These are phyloP conservation scores for Rhizoglyphus robini DNA, from an alignment of 1,140 invertebrate genomes.

Conservation along the genomic window DNA sequence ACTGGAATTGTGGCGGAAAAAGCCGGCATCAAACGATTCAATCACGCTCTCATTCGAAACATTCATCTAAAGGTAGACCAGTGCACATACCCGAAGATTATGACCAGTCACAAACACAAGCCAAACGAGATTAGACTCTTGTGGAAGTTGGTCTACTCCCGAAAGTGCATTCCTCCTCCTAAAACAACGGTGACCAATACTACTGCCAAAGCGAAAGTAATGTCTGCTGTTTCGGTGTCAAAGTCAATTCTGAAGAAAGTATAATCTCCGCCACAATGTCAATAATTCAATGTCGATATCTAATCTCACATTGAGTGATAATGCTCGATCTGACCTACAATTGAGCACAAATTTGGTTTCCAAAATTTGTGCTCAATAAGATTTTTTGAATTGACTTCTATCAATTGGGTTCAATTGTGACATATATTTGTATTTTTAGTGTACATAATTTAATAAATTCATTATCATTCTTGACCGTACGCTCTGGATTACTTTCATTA, in stretches of 20 bases:
- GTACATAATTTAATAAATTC: too few relatives aligned
- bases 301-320: too few relatives aligned
- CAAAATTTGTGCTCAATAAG: too few relatives aligned
- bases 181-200: not conserved
- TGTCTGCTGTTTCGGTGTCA: not conserved
- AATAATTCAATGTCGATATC: too few relatives aligned
- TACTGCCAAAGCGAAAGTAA: not conserved
- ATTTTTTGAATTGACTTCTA: too few relatives aligned
- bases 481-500: too few relatives aligned
- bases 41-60: conserved; percentile 26
- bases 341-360: too few relatives aligned
- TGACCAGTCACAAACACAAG: conserved; percentile 23
- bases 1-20: conserved; percentile 44
- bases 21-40: conserved; percentile 21
- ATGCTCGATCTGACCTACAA: too few relatives aligned
- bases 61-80: conserved; percentile 20
- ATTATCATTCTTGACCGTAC: too few relatives aligned
- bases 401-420: too few relatives aligned
- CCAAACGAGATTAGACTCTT: conserved; percentile 21
- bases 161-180: not conserved
- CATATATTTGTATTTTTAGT: too few relatives aligned
- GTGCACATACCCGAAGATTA: conserved; percentile 17
- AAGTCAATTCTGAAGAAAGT: not conserved
- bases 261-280: too few relatives aligned
- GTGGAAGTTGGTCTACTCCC: conserved; percentile 24